Evolutionary conservation across 2,797 vertebrate genomes (phyloP).

Genomic region (Sebastes diaconus): DNA sequence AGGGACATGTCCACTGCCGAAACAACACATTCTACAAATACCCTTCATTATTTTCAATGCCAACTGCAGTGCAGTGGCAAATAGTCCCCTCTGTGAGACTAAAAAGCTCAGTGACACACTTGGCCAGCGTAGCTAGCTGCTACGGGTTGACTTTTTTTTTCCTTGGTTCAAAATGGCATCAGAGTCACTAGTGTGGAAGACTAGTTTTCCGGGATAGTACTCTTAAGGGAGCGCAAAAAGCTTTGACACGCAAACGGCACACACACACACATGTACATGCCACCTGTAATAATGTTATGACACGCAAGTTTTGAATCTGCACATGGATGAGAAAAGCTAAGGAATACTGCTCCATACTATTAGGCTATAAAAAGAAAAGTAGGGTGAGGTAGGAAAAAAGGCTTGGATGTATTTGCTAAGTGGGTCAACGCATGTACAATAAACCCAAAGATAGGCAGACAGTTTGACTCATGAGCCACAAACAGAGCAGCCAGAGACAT

Average conservation of each 20-base stretch:
- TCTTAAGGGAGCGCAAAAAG: constrained; percentile 15
- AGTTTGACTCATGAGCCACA: constrained; percentile 27
- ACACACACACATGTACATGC: background rate
- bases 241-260: constrained; percentile 2
- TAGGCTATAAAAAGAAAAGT: constrained; percentile 12
- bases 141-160: background rate
- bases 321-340: background rate
- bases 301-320: background rate
- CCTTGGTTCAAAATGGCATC: constrained; percentile 32
- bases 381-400: background rate
- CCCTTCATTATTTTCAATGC: constrained; percentile 41
- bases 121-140: constrained; percentile 32
- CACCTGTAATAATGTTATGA: background rate
- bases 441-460: constrained; percentile 4
- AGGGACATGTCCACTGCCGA: constrained; percentile 16
- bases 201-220: constrained; percentile 31
- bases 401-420: constrained; percentile 14
- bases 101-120: constrained; percentile 69
- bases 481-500: constrained; percentile 24
- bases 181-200: constrained; percentile 55
- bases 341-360: background rate
- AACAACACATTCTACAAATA: constrained; percentile 47
- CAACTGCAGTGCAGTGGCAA: constrained; percentile 38
- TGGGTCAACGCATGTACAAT: constrained; percentile 37
- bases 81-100: constrained; percentile 32